phyloP scores from a whole-genome alignment of 1,140 invertebrate species.

The Drosophila kohkoa region DNA sequence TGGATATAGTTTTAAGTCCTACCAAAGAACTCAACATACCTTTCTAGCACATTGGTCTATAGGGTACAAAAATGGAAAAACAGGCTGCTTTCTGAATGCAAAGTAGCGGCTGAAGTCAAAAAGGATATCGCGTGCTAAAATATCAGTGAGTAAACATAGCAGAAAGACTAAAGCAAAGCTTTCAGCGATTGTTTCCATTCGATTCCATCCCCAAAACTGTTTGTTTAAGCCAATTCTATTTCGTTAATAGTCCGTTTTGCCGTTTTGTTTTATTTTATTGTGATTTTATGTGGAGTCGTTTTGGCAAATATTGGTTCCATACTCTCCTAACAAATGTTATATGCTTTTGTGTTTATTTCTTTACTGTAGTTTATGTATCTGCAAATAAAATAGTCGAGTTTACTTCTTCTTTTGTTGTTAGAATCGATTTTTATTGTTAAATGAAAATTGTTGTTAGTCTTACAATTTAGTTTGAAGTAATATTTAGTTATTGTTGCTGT shows the following conservation, averaged over 20 bases:
- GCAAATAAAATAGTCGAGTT: neutral
- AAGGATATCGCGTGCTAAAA: constrained; percentile 77
- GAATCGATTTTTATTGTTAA: constrained; percentile 8
- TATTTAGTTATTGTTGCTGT: constrained; percentile 16
- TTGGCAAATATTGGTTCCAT: constrained; percentile 76
- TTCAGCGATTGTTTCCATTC: constrained; percentile 41
- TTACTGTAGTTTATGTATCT: neutral
- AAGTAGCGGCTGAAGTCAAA: constrained; percentile 49
- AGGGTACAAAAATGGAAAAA: constrained; percentile 16
- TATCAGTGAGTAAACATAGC: constrained; percentile 67
- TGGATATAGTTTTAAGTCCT: neutral
- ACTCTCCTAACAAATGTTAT: constrained; percentile 57
- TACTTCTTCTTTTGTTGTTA: neutral
- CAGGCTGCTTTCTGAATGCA: constrained; percentile 42
- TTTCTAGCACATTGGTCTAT: neutral
- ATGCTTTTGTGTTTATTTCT: constrained; percentile 49
- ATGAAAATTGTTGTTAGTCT: neutral
- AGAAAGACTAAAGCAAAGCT: constrained; percentile 50
- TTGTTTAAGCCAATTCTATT: constrained; percentile 33
- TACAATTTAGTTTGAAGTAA: neutral
- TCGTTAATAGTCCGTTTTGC: constrained; percentile 30
- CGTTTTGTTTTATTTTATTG: constrained; percentile 71
- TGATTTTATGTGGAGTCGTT: constrained; percentile 72
- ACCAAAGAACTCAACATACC: neutral
- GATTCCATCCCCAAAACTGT: constrained; percentile 22